Evolutionary conservation across 2,797 vertebrate species (phyloP).

Genomic region (Naso thynnoides): DNA sequence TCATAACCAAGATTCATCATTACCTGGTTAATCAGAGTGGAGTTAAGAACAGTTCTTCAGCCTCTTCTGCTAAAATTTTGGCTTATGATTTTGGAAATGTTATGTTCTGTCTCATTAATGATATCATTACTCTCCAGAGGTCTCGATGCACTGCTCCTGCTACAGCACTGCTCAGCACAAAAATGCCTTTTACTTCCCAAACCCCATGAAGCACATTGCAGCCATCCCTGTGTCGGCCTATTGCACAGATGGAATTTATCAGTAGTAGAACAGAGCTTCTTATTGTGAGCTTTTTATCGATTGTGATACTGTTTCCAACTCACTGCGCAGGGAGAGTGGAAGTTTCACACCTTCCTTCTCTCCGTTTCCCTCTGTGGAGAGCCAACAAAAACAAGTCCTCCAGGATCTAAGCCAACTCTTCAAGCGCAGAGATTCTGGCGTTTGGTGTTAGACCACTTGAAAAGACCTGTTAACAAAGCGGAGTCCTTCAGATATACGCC

Average conservation of each 20-base stretch:
- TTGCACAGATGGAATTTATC: slow-evolving; percentile 13
- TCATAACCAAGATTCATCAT: slow-evolving; percentile 15
- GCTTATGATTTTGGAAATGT: not conserved
- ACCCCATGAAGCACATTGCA: not conserved
- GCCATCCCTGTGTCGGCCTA: not conserved
- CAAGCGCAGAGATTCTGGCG: slow-evolving; percentile 31
- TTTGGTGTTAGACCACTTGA: slow-evolving; percentile 71
- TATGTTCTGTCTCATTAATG: not conserved
- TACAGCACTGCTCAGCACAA: not conserved
- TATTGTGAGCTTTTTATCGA: slow-evolving; percentile 12
- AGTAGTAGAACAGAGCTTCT: not conserved
- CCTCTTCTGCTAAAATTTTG: not conserved
- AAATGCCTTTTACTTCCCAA: not conserved
- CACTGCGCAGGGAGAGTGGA: not conserved
- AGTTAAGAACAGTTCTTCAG: slow-evolving; percentile 16
- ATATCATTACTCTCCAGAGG: not conserved
- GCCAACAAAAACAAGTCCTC: slow-evolving; percentile 57
- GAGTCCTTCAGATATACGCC: slow-evolving; percentile 73
- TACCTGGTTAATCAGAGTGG: not conserved
- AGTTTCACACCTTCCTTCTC: slow-evolving; percentile 42
- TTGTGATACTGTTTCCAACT: slow-evolving; percentile 12
- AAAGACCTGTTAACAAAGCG: slow-evolving; percentile 77
- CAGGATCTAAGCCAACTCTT: slow-evolving; percentile 57
- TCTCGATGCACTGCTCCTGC: not conserved
- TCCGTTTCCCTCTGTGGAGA: slow-evolving; percentile 7